Evolutionary conservation across 1,140 invertebrate genomes (phyloP).

Genomic region (Drosophila oshimai): DNA sequence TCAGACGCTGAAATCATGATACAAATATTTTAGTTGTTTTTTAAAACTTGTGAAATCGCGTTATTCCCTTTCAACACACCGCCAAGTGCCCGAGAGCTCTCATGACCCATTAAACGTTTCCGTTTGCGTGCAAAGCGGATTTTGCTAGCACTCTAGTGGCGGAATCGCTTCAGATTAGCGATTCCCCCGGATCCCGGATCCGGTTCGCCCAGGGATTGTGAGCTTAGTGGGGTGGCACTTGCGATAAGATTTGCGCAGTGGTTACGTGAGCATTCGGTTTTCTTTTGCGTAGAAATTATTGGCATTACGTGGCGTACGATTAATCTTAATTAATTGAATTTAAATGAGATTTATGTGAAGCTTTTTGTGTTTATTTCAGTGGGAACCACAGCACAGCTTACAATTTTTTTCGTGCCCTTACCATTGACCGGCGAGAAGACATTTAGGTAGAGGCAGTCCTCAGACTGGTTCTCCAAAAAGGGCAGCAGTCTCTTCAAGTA

Average conservation of each 20-base stretch:
- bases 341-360: slow-evolving; percentile 58
- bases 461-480: slow-evolving; percentile 94
- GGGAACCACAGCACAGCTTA: neutral
- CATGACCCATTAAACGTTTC: slow-evolving; percentile 63
- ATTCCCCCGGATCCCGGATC: slow-evolving; percentile 21
- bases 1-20: slow-evolving; percentile 8
- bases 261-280: slow-evolving; percentile 29
- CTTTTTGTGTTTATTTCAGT: slow-evolving; percentile 5
- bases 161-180: slow-evolving; percentile 49
- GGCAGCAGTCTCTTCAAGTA: slow-evolving; percentile 92
- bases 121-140: slow-evolving; percentile 57
- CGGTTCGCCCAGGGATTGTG: slow-evolving; percentile 10
- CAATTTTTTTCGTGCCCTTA: slow-evolving; percentile 83
- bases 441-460: slow-evolving; percentile 98
- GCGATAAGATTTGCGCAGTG: slow-evolving; percentile 50
- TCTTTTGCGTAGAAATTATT: slow-evolving; percentile 61
- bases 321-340: slow-evolving; percentile 73
- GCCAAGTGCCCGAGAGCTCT: slow-evolving; percentile 25
- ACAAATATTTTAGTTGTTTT: slow-evolving; percentile 8
- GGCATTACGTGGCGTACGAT: slow-evolving; percentile 61
- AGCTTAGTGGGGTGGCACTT: slow-evolving; percentile 36
- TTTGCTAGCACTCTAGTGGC: slow-evolving; percentile 3
- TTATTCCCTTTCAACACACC: slow-evolving; percentile 7
- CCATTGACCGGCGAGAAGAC: slow-evolving; percentile 96
- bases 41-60: slow-evolving; percentile 3